Evolutionary conservation across 2,888 invertebrate genomes (phyloP).

Genomic region (Erebia palarica): DNA sequence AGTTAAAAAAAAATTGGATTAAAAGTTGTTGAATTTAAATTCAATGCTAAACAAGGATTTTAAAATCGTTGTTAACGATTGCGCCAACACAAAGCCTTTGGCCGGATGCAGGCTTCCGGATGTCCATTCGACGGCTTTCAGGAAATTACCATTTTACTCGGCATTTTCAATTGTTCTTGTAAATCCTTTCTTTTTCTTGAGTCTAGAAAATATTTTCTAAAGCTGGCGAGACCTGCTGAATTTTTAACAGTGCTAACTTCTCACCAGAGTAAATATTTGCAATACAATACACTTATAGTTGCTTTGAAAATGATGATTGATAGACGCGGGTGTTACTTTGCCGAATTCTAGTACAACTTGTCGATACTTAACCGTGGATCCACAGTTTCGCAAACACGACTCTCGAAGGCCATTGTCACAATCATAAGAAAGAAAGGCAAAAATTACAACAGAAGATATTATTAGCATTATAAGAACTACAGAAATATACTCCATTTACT

Average conservation of each 20-base stretch:
- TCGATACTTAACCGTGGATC: background rate
- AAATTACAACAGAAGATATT: too few relatives aligned
- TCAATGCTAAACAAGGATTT: constrained; percentile 1
- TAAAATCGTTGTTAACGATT: constrained; percentile 8
- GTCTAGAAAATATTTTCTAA: constrained; percentile 7
- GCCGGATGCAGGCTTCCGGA: constrained; percentile 18
- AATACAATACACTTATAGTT: background rate
- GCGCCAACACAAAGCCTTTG: constrained; percentile 14
- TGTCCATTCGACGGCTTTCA: constrained; percentile 18
- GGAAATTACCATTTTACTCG: constrained; percentile 27
- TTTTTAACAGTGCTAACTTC: background rate
- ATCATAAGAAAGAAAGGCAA: too few relatives aligned
- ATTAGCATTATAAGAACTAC: too few relatives aligned
- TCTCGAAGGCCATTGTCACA: too few relatives aligned
- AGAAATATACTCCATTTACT: too few relatives aligned
- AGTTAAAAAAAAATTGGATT: background rate
- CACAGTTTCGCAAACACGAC: background rate
- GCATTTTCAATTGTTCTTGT: constrained; percentile 28
- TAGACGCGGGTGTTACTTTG: background rate
- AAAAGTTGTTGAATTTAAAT: background rate
- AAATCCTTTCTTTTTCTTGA: constrained; percentile 15
- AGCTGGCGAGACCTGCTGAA: background rate
- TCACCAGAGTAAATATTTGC: background rate
- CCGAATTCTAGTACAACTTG: background rate
- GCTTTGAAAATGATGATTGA: background rate